These are phyloP conservation scores for Allacma fusca DNA, from an alignment of 2,888 invertebrate species.

Conservation along the genomic window DNA sequence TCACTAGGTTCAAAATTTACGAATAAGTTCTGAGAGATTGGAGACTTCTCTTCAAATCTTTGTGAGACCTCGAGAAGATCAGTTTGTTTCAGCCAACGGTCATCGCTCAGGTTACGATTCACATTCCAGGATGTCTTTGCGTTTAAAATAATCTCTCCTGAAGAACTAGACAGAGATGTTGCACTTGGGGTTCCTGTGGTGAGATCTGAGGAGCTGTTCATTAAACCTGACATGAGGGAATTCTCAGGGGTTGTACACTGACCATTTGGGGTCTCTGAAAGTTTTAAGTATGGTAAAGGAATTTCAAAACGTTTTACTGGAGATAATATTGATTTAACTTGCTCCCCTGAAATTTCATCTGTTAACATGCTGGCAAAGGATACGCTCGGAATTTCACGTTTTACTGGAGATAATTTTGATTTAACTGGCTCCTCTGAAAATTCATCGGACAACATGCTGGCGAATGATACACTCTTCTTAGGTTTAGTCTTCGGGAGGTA, in stretches of 20 bases:
- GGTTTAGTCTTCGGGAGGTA: not conserved
- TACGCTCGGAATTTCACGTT: no score
- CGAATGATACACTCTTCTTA: slow-evolving; percentile 40
- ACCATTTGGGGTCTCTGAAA: not conserved
- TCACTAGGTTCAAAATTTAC: slow-evolving; percentile 70
- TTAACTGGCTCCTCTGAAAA: slow-evolving; percentile 11
- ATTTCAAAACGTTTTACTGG: no score
- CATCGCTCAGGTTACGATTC: no score
- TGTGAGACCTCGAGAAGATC: slow-evolving; percentile 53
- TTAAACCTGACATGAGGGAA: not conserved
- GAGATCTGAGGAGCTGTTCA: not conserved
- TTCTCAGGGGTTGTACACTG: not conserved
- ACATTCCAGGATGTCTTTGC: no score
- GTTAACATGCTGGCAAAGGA: no score
- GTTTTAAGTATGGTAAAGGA: not conserved
- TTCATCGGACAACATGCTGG: slow-evolving; percentile 13
- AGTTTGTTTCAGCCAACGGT: slow-evolving; percentile 47
- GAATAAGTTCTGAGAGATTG: slow-evolving; percentile 75
- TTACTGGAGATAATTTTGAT: not conserved
- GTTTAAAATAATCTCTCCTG: no score
- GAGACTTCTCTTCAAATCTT: slow-evolving; percentile 71
- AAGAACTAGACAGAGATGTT: not conserved
- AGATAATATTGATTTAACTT: no score
- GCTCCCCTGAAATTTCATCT: no score
- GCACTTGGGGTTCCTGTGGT: no score